Conservation (phyloP, 2,888 invertebrate species). For the Brachyptera putata region DNA sequence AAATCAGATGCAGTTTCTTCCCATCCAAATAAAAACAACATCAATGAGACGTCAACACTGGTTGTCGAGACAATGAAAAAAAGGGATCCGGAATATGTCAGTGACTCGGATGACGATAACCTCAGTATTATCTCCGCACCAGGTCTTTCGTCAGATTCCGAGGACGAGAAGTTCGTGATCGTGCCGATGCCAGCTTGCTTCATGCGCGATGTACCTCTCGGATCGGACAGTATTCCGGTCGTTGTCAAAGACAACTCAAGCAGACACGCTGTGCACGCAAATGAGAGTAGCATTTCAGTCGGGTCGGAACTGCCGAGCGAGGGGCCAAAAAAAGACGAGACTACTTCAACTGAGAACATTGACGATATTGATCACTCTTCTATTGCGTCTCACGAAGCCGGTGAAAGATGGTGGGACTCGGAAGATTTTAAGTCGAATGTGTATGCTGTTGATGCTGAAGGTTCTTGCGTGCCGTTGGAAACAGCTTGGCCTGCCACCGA, state of each 20-base stretch:
- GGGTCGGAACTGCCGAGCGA: too few relatives aligned
- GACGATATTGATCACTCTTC: background rate
- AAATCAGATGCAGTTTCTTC: background rate
- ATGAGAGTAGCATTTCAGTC: too few relatives aligned
- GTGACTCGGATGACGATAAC: constrained; percentile 42
- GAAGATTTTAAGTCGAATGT: background rate
- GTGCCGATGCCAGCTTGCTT: constrained; percentile 39
- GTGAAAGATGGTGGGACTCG: constrained; percentile 1
- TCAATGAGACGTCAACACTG: constrained; percentile 26
- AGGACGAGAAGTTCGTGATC: constrained; percentile 41
- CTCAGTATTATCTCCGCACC: constrained; percentile 41
- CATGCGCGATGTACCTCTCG: constrained; percentile 25
- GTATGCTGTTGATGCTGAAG: background rate
- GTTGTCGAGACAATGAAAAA: background rate
- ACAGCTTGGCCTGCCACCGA: background rate
- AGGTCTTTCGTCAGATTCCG: constrained; percentile 37
- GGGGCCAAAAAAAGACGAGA: background rate
- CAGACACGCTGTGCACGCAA: too few relatives aligned
- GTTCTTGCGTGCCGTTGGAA: background rate
- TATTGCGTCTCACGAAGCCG: background rate
- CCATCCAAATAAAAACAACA: constrained; percentile 16
- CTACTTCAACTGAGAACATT: background rate
- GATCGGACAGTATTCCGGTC: background rate
- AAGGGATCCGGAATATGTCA: constrained; percentile 32
- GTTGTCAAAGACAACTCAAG: background rate